Conservation (phyloP, 2,888 invertebrate species). For the Drosophila helvetica region DNA sequence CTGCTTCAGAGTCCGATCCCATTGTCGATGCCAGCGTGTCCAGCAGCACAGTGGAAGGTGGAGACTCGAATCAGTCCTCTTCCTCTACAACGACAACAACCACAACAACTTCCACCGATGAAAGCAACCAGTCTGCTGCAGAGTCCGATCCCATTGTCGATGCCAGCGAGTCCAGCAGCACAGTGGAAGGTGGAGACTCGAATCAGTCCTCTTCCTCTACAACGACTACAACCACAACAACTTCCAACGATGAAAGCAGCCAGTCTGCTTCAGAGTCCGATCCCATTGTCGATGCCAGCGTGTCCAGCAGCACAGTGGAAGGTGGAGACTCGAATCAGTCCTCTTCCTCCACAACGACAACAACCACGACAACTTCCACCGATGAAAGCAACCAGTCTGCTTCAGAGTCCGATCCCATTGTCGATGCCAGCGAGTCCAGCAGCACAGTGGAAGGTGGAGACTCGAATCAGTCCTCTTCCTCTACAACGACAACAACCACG, state of each 20-base stretch:
- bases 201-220: slow-evolving; percentile 15
- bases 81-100: slow-evolving; percentile 17
- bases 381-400: background rate
- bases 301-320: background rate
- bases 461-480: slow-evolving; percentile 1
- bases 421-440: too few species aligned
- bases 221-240: slow-evolving; percentile 1
- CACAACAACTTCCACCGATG: slow-evolving; percentile 2
- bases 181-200: slow-evolving; percentile 11
- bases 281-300: background rate
- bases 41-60: slow-evolving; percentile 5
- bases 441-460: background rate
- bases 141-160: background rate
- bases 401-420: background rate
- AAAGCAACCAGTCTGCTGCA: background rate
- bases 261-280: background rate
- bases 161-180: background rate
- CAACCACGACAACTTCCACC: background rate
- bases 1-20: background rate
- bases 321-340: slow-evolving; percentile 2
- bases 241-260: background rate
- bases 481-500: background rate
- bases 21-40: background rate
- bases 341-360: slow-evolving; percentile 1
- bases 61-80: slow-evolving; percentile 17